phyloP scores from a whole-genome alignment of 2,113 vertebrate genomes.

The Guaruba guarouba region DNA sequence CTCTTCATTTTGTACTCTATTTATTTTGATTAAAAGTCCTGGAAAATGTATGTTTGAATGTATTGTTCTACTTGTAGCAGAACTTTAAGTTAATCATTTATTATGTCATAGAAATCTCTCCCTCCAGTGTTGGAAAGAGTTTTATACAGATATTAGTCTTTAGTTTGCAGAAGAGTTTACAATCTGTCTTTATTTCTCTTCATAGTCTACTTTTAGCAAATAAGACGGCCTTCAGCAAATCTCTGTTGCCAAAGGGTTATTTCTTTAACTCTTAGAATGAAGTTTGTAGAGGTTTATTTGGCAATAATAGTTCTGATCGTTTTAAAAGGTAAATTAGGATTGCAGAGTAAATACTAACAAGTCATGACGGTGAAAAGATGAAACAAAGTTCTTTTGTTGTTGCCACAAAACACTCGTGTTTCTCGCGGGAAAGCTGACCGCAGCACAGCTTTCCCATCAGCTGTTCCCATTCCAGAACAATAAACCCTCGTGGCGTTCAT shows the following conservation, averaged over 20 bases:
- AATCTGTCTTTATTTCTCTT: conserved; percentile 32
- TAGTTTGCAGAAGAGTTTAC: conserved; percentile 72
- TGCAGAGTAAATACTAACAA: conserved; percentile 51
- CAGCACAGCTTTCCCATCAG: conserved; percentile 10
- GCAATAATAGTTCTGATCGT: background rate
- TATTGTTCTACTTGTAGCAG: conserved; percentile 77
- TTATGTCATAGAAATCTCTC: conserved; percentile 63
- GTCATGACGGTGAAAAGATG: conserved; percentile 11
- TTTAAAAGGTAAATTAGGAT: conserved; percentile 17
- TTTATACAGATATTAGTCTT: conserved; percentile 66
- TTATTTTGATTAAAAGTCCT: conserved; percentile 75
- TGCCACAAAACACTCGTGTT: background rate
- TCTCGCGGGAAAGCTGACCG: background rate
- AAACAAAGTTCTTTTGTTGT: background rate
- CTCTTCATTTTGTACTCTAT: conserved; percentile 75
- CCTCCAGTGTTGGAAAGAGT: conserved; percentile 61
- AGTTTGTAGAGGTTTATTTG: background rate
- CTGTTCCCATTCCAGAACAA: conserved; percentile 72
- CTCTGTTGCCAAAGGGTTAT: conserved; percentile 59
- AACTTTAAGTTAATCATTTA: conserved; percentile 72
- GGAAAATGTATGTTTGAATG: conserved; percentile 75
- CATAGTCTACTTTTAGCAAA: conserved; percentile 45
- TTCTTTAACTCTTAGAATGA: conserved; percentile 1
- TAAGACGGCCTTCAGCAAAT: conserved; percentile 31
- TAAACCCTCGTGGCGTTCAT: conserved; percentile 72